Evolutionary conservation across 2,113 vertebrate species (phyloP), one percentile per base, ranked within the genome.

Genomic region (Anarhynchus alexandrinus): DNA sequence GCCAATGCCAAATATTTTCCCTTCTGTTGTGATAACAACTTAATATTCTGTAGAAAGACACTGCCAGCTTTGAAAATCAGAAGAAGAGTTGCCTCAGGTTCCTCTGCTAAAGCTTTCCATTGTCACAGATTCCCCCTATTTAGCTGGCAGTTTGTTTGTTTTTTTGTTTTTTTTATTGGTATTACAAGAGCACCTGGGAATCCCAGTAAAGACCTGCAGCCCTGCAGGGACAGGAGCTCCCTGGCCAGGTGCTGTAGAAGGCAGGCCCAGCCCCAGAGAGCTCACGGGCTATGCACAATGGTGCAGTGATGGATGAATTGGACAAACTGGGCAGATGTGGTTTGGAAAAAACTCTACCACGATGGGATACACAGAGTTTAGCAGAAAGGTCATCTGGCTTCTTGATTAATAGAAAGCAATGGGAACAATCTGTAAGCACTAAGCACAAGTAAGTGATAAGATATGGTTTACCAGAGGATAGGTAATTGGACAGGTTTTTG

Each of bases 401-500:
- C 49, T 55, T 65, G 61, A 27, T 55, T 45, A 81, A 58, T 7
- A 26, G 61, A 62, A 70, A 76, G 70, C 40, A 61, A 25, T 19
- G 36, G 70, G 86, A 91, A 51, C 58, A 72, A 58, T 58, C 70
- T 86, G 81, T 20, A 21, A 88, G 59, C 57, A 16, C 27, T 27
- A 58, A 65, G 74, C 91, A 58, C 1, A 7, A 79, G 70, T n/a
- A 72, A 82, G 72, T 47, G 54, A 26, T 76, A 72, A 85, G 43
- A 45, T 38, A 32, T 4, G 20, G 38, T 73, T 93, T 95, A 78
- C 45, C 58, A 82, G 49, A 79, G 78, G 77, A 70, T 65, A 51
- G 91, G 95, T 94, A 72, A 84, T 52, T 87, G 96, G 81, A 72
- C 84, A 79, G 84, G 78, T 47, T 93, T 96, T 95, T 93, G 90